Percentiles rank a stretch among this genome's conserved stretches.
Conservation (phyloP, 2,888 invertebrate genomes). For the Philhelius pedissequus region DNA sequence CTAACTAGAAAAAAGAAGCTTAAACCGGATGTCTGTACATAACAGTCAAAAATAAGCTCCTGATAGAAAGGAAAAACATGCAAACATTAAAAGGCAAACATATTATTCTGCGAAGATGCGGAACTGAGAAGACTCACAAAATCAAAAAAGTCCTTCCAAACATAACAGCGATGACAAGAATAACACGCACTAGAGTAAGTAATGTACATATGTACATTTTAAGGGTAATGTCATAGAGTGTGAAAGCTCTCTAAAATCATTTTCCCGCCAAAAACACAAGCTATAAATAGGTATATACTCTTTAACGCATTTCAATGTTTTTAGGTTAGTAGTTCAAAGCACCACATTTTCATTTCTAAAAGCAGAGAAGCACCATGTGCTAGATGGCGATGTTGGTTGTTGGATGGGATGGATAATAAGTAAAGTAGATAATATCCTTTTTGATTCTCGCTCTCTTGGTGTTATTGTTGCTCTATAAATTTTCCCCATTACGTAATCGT, state of each 20-base stretch:
- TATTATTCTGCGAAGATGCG: neutral
- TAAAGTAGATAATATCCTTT: neutral
- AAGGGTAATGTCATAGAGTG: no score
- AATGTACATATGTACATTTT: neutral
- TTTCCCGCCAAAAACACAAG: constrained; percentile 56
- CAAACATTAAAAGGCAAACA: neutral
- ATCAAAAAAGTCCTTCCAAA: neutral
- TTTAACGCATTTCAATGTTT: constrained; percentile 41
- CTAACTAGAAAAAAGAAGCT: neutral
- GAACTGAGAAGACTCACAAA: neutral
- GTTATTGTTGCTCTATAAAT: neutral
- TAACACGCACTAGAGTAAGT: neutral
- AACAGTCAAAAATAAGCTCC: neutral
- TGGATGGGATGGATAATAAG: no score
- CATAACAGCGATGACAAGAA: neutral
- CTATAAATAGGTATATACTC: neutral
- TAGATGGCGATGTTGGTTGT: neutral
- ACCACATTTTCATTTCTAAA: neutral
- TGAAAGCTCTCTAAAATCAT: constrained; percentile 32
- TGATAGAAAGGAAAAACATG: neutral
- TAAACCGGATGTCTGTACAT: neutral
- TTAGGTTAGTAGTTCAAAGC: constrained; percentile 66
- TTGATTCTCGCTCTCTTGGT: constrained; percentile 17
- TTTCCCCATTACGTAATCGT: constrained; percentile 58
- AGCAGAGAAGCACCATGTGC: constrained; percentile 51